Conservation (phyloP, 2,797 vertebrate genomes). For the Capromys pilorides region DNA sequence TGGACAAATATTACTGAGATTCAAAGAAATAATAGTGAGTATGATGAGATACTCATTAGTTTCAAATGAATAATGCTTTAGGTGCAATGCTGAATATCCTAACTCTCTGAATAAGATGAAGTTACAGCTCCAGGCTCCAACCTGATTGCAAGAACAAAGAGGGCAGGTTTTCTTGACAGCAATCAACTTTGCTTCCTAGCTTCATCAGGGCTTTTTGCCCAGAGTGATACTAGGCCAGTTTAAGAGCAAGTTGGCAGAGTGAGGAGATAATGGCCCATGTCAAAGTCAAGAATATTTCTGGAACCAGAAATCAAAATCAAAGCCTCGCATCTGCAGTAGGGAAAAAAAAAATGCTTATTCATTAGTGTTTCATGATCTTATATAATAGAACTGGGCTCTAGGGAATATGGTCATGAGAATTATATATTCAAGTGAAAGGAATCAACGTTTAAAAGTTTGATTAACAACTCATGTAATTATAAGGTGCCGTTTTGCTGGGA, state of each 20-base stretch:
- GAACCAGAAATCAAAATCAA: constrained; percentile 59
- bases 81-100: constrained; percentile 35
- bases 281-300: constrained; percentile 50
- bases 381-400: not conserved
- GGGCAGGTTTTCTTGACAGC: constrained; percentile 59
- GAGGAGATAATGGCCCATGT: constrained; percentile 55
- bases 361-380: not conserved
- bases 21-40: not conserved
- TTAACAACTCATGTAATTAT: not conserved
- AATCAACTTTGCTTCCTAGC: constrained; percentile 60
- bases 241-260: constrained; percentile 27
- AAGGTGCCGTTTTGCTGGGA: not conserved
- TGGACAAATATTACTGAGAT: constrained; percentile 69
- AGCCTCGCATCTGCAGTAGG: constrained; percentile 6
- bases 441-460: not conserved
- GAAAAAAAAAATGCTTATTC: not conserved
- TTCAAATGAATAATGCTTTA: constrained; percentile 56
- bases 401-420: not conserved
- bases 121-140: not conserved
- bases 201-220: constrained; percentile 53
- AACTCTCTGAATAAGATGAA: not conserved
- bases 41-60: constrained; percentile 22
- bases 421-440: not conserved
- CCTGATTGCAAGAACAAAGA: constrained; percentile 31
- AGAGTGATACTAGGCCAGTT: constrained; percentile 33